These are phyloP conservation scores for Peromyscus leucopus DNA, from an alignment of 2,113 vertebrate species.

Conservation along the genomic window DNA sequence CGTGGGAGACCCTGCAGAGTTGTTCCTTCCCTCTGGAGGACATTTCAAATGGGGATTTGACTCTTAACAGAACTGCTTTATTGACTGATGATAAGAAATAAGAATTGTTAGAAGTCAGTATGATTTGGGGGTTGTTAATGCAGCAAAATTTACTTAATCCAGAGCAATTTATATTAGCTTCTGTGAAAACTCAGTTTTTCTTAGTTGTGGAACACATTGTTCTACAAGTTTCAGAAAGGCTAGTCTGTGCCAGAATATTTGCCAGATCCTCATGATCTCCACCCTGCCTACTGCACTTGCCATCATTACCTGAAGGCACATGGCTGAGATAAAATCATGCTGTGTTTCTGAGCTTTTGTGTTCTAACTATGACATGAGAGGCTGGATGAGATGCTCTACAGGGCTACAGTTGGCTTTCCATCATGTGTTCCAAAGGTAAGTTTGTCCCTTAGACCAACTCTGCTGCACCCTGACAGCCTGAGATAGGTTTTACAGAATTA, in stretches of 20 bases:
- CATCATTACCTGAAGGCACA: not conserved
- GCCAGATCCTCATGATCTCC: accelerated
- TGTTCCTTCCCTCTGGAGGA: not conserved
- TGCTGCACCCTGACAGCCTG: not conserved
- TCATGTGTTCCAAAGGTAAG: not conserved
- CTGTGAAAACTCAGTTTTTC: constrained; percentile 48
- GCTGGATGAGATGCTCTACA: not conserved
- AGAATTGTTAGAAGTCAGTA: not conserved
- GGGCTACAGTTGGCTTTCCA: not conserved
- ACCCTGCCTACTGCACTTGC: not conserved
- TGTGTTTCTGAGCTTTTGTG: constrained; percentile 11
- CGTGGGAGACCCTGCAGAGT: not conserved
- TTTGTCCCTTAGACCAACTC: not conserved
- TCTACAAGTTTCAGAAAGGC: not conserved
- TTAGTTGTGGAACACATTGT: not conserved
- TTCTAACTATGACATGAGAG: not conserved
- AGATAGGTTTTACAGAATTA: not conserved
- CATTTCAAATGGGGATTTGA: not conserved
- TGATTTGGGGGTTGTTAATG: not conserved
- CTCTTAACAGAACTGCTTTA: not conserved
- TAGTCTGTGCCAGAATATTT: not conserved
- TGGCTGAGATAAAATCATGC: not conserved
- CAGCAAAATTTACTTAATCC: not conserved
- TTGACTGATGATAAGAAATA: not conserved
- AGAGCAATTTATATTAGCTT: not conserved